Conservation (phyloP, 2,797 vertebrate species). For the Spinibarbus caldwelli region DNA sequence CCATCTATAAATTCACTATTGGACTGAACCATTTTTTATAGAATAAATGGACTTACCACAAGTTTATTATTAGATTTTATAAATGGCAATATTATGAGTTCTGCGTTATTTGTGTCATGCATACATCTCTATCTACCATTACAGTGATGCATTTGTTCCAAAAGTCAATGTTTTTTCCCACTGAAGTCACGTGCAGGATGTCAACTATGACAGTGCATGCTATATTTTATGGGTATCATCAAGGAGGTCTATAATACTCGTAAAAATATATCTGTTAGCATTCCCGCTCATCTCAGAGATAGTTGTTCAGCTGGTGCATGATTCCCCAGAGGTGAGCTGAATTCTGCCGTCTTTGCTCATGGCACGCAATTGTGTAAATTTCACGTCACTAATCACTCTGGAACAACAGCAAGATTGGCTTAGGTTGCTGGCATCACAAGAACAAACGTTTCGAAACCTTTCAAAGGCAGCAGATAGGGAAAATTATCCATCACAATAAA, state of each 20-base stretch:
- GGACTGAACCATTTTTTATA: not conserved
- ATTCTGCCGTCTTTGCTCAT: not conserved
- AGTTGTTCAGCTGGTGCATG: not conserved
- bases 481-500: not conserved
- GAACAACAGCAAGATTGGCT: not conserved
- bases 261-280: not conserved
- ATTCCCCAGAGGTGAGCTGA: not conserved
- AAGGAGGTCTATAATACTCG: constrained; percentile 5
- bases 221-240: constrained; percentile 15
- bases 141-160: not conserved
- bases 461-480: no score
- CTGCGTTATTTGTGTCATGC: not conserved
- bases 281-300: not conserved
- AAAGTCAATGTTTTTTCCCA: not conserved
- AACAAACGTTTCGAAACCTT: not conserved
- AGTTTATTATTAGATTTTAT: not conserved
- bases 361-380: constrained; percentile 16
- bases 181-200: not conserved
- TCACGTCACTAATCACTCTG: not conserved
- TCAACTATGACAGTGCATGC: not conserved
- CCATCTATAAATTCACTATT: not conserved
- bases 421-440: not conserved
- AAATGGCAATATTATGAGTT: not conserved
- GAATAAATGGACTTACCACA: not conserved
- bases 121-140: not conserved